phyloP scores from a whole-genome alignment of 2,888 invertebrate species.

The Quadroppia sp. region DNA sequence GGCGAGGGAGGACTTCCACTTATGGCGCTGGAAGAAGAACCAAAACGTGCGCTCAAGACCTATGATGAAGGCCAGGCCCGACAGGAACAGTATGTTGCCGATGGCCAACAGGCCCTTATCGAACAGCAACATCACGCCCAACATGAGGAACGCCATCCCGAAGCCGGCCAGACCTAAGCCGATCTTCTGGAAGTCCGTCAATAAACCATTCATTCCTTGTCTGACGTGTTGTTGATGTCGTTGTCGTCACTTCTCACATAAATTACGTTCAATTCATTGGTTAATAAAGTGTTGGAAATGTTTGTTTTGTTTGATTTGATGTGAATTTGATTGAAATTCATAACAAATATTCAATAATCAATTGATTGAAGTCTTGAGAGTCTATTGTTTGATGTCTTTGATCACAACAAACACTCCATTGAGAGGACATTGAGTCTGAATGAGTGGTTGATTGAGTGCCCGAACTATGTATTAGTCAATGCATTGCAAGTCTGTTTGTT shows the following conservation, averaged over 20 bases:
- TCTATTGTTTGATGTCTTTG: too few species aligned
- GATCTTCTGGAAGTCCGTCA: constrained; percentile 58
- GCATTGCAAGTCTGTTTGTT: not conserved
- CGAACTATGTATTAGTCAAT: not conserved
- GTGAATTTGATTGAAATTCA: too few species aligned
- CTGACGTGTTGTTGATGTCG: too few species aligned
- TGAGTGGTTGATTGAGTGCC: not conserved
- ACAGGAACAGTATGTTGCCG: constrained; percentile 96
- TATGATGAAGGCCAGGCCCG: constrained; percentile 91
- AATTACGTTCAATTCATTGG: too few species aligned
- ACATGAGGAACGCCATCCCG: constrained; percentile 87
- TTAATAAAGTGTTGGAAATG: too few species aligned
- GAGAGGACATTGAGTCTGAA: too few species aligned
- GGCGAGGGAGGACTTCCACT: constrained; percentile 79
- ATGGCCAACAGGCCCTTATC: constrained; percentile 97
- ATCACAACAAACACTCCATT: too few species aligned
- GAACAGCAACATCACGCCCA: constrained; percentile 87
- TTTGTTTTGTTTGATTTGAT: too few species aligned
- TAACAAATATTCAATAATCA: too few species aligned
- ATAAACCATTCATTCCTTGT: too few species aligned
- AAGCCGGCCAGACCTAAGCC: constrained; percentile 95
- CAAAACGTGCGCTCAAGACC: constrained; percentile 89
- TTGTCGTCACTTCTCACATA: too few species aligned
- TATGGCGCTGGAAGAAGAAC: constrained; percentile 97
- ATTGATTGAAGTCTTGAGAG: too few species aligned